Percentiles rank a stretch among this genome's conserved stretches.
Conservation (phyloP, 2,888 invertebrate species). For the Galerucella pusilla region DNA sequence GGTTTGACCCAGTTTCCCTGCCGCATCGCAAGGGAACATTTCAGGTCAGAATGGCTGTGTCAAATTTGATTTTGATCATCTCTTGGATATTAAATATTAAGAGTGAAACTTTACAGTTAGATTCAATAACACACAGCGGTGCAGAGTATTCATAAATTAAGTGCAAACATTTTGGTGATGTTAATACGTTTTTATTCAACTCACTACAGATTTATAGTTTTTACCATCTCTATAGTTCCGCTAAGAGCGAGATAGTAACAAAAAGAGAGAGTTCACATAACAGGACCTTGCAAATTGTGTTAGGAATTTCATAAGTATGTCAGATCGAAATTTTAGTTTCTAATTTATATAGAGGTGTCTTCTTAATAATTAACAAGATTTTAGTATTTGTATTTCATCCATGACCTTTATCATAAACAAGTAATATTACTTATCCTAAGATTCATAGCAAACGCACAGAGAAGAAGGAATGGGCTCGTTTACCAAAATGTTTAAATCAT, state of each 20-base stretch:
- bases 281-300: conserved; percentile 54
- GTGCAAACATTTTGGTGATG: too few species aligned
- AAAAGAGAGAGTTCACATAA: conserved; percentile 31
- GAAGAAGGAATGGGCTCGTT: too few species aligned
- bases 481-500: too few species aligned
- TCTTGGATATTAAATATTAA: too few species aligned
- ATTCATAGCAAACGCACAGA: too few species aligned
- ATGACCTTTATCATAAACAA: neutral
- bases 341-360: conserved; percentile 30
- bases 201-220: neutral
- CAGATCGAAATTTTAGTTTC: conserved; percentile 48
- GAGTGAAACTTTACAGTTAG: too few species aligned
- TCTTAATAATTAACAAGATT: conserved; percentile 25
- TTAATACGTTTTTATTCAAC: too few species aligned
- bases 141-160: too few species aligned
- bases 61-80: too few species aligned
- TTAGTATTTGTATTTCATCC: neutral
- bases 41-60: neutral
- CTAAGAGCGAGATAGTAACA: conserved; percentile 17
- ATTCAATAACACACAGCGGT: too few species aligned
- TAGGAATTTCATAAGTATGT: conserved; percentile 54
- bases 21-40: neutral
- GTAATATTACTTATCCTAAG: neutral
- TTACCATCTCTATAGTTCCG: conserved; percentile 18
- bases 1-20: conserved; percentile 15